phyloP scores from a whole-genome alignment of 2,797 vertebrate species.

The Mionectes olivaceus region DNA sequence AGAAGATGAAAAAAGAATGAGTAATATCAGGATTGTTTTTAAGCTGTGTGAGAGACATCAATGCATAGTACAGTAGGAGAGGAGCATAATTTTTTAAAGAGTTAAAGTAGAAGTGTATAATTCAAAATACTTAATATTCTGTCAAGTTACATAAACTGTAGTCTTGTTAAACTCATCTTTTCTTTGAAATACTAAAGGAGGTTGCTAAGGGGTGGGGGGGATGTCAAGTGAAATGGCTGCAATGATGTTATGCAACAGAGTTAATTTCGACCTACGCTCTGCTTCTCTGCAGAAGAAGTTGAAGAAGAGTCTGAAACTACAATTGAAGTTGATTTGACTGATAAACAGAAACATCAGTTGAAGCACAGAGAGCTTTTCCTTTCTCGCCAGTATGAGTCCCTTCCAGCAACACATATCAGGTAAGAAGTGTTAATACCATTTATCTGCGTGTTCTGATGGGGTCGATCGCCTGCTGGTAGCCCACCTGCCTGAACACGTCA shows the following conservation, averaged over 20 bases:
- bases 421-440: conserved; percentile 64
- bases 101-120: conserved; percentile 14
- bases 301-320: conserved; percentile 93
- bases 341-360: conserved; percentile 98
- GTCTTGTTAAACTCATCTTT: conserved; percentile 26
- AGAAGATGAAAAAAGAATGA: neutral
- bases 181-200: conserved; percentile 12
- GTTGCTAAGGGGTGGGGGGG: conserved; percentile 18
- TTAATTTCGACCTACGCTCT: conserved; percentile 64
- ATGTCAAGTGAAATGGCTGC: conserved; percentile 16
- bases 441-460: neutral
- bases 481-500: neutral
- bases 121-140: conserved; percentile 39
- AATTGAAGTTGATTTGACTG: conserved; percentile 88
- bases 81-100: neutral
- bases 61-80: neutral
- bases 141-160: conserved; percentile 45
- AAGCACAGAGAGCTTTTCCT: conserved; percentile 96
- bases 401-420: conserved; percentile 97
- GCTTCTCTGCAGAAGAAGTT: conserved; percentile 89
- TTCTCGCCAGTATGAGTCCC: conserved; percentile 94
- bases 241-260: conserved; percentile 47
- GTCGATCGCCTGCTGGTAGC: neutral
- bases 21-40: neutral
- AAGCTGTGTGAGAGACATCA: neutral